Conservation (phyloP, 1,140 invertebrate species). For the Papilio polyxenes region DNA sequence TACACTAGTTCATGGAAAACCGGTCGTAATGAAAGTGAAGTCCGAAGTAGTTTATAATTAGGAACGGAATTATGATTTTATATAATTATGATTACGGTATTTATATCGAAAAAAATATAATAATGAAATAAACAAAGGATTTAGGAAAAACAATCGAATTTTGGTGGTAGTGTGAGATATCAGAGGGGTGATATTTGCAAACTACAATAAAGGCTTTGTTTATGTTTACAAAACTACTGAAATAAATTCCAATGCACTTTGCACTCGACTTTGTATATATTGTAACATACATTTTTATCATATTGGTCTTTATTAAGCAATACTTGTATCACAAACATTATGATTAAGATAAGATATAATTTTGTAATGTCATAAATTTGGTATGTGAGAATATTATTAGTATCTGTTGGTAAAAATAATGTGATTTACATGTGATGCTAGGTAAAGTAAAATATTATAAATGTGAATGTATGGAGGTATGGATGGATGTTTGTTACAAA, state of each 20-base stretch:
- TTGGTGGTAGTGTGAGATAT: too few species aligned
- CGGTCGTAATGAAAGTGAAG: constrained; percentile 7
- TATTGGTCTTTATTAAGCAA: constrained; percentile 15
- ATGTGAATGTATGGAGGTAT: too few species aligned
- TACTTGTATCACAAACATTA: neutral
- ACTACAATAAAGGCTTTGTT: too few species aligned
- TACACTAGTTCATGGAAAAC: neutral
- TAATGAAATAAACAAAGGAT: neutral
- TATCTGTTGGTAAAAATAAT: neutral
- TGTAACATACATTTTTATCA: neutral
- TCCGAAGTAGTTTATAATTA: neutral
- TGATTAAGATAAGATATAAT: constrained; percentile 9
- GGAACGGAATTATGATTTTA: neutral
- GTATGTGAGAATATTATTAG: neutral
- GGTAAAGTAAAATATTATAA: too few species aligned
- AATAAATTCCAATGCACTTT: neutral
- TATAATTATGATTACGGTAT: neutral
- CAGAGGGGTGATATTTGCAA: too few species aligned
- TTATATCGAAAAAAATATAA: neutral
- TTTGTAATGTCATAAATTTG: neutral
- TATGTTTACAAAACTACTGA: neutral
- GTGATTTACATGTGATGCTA: too few species aligned
- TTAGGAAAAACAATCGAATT: too few species aligned
- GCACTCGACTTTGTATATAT: too few species aligned
- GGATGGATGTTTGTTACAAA: too few species aligned